These are phyloP conservation scores for Acromyrmex charruanus DNA, from an alignment of 1,140 invertebrate species.

Conservation along the genomic window DNA sequence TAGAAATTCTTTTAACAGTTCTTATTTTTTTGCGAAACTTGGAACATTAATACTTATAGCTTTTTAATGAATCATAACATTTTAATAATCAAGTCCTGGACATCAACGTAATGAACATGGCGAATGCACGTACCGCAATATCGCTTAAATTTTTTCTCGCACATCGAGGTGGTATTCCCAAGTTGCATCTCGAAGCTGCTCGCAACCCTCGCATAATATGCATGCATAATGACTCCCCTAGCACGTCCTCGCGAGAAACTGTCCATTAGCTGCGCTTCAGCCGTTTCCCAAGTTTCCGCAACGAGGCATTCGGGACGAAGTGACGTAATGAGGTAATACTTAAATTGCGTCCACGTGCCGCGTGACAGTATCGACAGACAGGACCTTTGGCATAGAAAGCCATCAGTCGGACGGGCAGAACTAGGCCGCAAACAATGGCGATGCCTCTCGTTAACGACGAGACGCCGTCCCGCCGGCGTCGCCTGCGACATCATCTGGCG, in stretches of 20 bases:
- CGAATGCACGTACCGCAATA: not conserved
- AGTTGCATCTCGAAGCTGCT: constrained; percentile 19
- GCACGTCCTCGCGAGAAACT: constrained; percentile 45
- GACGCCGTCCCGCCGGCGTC: constrained; percentile 64
- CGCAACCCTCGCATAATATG: constrained; percentile 59
- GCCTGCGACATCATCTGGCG: constrained; percentile 67
- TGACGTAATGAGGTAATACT: constrained; percentile 77
- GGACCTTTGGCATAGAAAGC: constrained; percentile 68
- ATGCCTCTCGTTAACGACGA: constrained; percentile 78
- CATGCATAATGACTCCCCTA: constrained; percentile 56
- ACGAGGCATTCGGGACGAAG: constrained; percentile 49
- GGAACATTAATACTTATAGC: not conserved
- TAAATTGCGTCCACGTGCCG: constrained; percentile 70
- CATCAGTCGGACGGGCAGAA: constrained; percentile 73
- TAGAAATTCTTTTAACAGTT: not conserved
- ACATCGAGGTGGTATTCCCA: constrained; percentile 13
- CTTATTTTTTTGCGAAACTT: not conserved
- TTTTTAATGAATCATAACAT: not conserved
- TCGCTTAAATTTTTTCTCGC: constrained; percentile 22
- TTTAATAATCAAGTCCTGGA: constrained; percentile 30
- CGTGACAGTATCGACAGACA: constrained; percentile 72
- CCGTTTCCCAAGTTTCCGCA: constrained; percentile 63
- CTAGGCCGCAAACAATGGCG: constrained; percentile 81
- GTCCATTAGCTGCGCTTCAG: constrained; percentile 68
- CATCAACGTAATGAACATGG: not conserved